Evolutionary conservation across 2,797 vertebrate genomes (phyloP).

Genomic region (Natrix natrix): DNA sequence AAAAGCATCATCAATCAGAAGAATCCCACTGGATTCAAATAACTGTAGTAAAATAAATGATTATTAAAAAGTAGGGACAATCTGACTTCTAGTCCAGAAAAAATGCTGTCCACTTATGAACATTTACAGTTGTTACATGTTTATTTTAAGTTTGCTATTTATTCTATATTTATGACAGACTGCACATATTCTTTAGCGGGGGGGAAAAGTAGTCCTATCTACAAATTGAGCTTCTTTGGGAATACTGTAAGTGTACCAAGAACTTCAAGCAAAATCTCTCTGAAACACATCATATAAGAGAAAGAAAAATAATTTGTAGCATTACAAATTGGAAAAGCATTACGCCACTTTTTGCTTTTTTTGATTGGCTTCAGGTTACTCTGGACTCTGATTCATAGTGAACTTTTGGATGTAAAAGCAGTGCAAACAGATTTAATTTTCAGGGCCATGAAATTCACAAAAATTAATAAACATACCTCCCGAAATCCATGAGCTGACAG

Average conservation of each 20-base stretch:
- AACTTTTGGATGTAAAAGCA: slow-evolving; percentile 23
- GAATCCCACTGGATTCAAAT: neutral
- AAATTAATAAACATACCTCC: slow-evolving; percentile 76
- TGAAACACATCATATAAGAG: neutral
- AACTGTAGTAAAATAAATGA: neutral
- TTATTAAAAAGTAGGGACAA: neutral
- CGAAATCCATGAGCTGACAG: slow-evolving; percentile 92
- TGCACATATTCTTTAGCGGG: neutral
- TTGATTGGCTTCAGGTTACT: neutral
- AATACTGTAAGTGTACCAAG: slow-evolving; percentile 5
- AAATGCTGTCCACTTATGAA: neutral
- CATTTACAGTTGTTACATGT: neutral
- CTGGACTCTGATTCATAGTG: neutral
- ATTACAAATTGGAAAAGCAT: neutral
- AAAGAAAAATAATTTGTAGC: neutral
- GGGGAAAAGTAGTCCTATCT: neutral
- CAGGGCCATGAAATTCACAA: neutral
- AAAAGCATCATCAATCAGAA: neutral
- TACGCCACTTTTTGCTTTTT: neutral
- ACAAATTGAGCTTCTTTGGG: neutral
- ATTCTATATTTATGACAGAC: neutral
- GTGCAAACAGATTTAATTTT: neutral
- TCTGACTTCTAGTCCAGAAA: neutral
- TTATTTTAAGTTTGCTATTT: neutral
- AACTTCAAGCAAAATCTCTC: slow-evolving; percentile 1